Base-by-base conservation (phyloP, 2,113 vertebrate genomes). In the Alces alces region DNA sequence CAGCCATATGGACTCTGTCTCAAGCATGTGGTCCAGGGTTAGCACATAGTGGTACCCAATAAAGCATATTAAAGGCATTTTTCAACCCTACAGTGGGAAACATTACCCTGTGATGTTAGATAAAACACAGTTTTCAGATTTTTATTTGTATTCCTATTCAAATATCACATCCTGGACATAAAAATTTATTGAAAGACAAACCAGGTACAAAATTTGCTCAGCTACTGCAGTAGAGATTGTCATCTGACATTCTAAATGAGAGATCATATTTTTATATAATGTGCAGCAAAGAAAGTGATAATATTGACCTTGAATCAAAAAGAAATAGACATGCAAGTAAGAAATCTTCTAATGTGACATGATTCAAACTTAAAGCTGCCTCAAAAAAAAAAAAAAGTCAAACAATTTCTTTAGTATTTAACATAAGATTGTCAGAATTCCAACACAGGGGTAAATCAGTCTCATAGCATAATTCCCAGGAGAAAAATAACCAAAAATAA, bases 401-500 rank as follows among this genome's bases (percentile, higher is more conserved):
- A n/a, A 30, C 86, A 19, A 60, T 79, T 94, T 3, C 0, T 96
- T 86, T 47, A 13, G 55, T 76, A 2, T 23, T 87, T 97, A 94
- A 96, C 25, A 39, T 92, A 96, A 58, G 21, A 58, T 87, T 73
- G 21, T 58, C 90, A 84, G 86, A 94, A 87, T 2, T 7, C 5
- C 28, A 50, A 27, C 76, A 80, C 0, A 30, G 28, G 39, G 30
- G 83, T 95, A 91, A 93, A 78, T 86, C 0, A 25, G 33, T 82
- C 80, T 19, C 27, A 73, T 76, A 78, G 12, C 23, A 50, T 50
- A 50, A 76, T 92, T 57, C 70, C 21, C 76, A 52, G 45, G 12
- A 25, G 70, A 55, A 85, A 98, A 36, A 8, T 33, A 86, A 33
- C 66, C 91, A 78, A 89, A 96, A 91, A 83, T 91, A 95, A 96